Conservation (phyloP, 2,797 vertebrate species). For the Onychomys torridus region DNA sequence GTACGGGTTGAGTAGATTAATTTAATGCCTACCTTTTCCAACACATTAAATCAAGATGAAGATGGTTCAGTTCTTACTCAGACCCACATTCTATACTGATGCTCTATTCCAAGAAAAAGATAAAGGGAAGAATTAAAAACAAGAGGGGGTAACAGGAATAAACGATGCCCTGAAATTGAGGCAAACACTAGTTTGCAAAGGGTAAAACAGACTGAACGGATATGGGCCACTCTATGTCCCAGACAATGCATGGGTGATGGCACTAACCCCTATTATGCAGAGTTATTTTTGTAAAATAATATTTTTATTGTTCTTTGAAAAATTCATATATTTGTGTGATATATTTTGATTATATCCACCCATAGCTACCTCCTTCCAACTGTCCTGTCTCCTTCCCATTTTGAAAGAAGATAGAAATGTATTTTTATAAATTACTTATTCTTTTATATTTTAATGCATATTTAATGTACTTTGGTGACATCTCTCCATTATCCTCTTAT, state of each 20-base stretch:
- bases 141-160: neutral
- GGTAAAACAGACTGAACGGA: neutral
- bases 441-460: no score
- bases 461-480: no score
- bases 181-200: neutral
- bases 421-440: no score
- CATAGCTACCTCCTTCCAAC: neutral
- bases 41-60: slow-evolving; percentile 66
- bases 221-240: fast-evolving
- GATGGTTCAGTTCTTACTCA: slow-evolving; percentile 22
- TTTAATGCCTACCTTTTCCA: slow-evolving; percentile 64
- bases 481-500: no score
- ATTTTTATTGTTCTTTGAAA: neutral
- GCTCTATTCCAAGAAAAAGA: neutral
- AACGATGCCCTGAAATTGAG: neutral
- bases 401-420: no score
- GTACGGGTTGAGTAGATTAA: slow-evolving; percentile 61
- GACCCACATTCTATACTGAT: neutral
- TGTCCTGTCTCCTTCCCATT: neutral
- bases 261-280: fast-evolving
- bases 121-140: neutral
- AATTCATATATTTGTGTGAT: neutral
- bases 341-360: neutral
- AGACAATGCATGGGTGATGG: neutral
- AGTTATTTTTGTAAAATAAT: neutral